phyloP scores from a whole-genome alignment of 1,140 invertebrate species.

The Contarinia nasturtii region DNA sequence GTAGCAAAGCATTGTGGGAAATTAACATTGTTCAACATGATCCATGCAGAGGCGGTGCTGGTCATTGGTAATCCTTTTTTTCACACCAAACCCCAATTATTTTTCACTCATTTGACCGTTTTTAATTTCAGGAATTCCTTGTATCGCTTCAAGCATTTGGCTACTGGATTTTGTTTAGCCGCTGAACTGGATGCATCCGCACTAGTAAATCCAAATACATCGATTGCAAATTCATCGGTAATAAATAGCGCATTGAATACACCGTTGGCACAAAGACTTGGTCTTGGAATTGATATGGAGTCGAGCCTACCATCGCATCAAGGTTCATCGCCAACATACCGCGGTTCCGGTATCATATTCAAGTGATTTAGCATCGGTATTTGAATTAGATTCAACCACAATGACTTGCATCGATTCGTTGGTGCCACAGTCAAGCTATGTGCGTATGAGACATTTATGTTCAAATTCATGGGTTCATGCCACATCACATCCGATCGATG shows the following conservation, averaged over 20 bases:
- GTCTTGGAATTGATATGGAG: slow-evolving; percentile 9
- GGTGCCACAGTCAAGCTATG: slow-evolving; percentile 90
- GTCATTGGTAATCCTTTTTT: too few relatives aligned
- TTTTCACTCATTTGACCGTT: too few relatives aligned
- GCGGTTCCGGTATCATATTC: slow-evolving; percentile 77
- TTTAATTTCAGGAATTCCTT: too few relatives aligned
- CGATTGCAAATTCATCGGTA: too few relatives aligned
- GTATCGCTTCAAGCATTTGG: slow-evolving; percentile 96
- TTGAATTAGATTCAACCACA: slow-evolving; percentile 90
- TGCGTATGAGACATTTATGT: slow-evolving; percentile 74
- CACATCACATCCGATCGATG: slow-evolving; percentile 86
- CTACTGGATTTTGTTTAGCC: slow-evolving; percentile 86
- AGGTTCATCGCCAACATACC: slow-evolving; percentile 43
- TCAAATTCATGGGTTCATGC: slow-evolving; percentile 96
- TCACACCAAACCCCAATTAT: too few relatives aligned
- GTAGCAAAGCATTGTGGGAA: slow-evolving; percentile 98
- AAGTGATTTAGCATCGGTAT: slow-evolving; percentile 86
- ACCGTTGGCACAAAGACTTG: neutral
- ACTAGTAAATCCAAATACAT: slow-evolving; percentile 20
- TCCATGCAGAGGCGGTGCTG: slow-evolving; percentile 90
- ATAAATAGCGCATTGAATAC: too few relatives aligned
- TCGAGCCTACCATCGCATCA: slow-evolving; percentile 31
- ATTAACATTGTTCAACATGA: slow-evolving; percentile 97
- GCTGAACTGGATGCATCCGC: slow-evolving; percentile 46
- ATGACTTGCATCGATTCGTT: slow-evolving; percentile 74